Evolutionary conservation across 2,888 invertebrate genomes (phyloP), one percentile per base, ranked within the genome.

Genomic region (Schizaphis graminum): DNA sequence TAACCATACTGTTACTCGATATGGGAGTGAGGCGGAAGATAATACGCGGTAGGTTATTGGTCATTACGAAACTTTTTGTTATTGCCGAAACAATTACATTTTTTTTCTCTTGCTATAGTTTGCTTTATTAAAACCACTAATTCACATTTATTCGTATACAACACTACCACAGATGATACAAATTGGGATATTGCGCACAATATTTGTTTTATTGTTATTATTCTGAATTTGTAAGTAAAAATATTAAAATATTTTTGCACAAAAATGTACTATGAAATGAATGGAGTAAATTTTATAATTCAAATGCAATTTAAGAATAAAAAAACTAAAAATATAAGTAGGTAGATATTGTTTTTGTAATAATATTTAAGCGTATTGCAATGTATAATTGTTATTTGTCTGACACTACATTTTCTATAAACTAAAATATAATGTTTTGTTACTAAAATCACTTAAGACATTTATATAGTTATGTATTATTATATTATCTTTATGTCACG

Each of bases 61-160:
- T 77, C 85, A 92, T 87, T 47, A 77, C 24, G 61, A 86, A 86
- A 92, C 92, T 88, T 88, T 92, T 92, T 61, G 88, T 92, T 92
- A 92, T 92, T 88, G 88, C 41, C 24, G 49, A 88, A 87, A 88
- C 87, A 87, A 92, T 92, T 87, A 87, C n/a, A 86, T 21, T 35
- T 53, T 85, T 85, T 84, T 85, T 47, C 35, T 56, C 35, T 89
- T 41, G 24, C 53, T 3, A 35, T n/a, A 56, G 53, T 53, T 56
- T 26, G 49, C 47, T 91, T 77, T 49, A 77, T 91, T 77, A 49
- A 91, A 77, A 86, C 91, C 91, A n/a, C 91, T 91, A 86, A 90
- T 47, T 67, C 67, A 90, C 90, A 49, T 90, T 67, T 49, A 67
- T 47, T 67, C 90, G 90, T 67, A 67, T 5, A 49, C 21, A n/a